phyloP scores from a whole-genome alignment of 53 echinoderm and acorn worm genomes.

The Arbacia lixula region DNA sequence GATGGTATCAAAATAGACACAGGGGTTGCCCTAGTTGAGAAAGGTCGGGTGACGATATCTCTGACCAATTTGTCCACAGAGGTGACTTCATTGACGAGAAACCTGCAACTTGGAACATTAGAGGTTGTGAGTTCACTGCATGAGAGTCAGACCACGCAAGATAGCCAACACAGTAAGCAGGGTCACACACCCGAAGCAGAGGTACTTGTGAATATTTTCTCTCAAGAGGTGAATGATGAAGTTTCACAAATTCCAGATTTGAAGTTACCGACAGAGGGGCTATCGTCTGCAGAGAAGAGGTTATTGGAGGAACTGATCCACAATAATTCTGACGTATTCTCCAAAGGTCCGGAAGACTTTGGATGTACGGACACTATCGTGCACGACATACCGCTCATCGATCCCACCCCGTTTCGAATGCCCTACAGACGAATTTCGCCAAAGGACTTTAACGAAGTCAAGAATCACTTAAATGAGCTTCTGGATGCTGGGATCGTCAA shows the following conservation, averaged over 20 bases:
- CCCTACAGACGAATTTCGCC: constrained; percentile 7
- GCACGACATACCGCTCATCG: neutral
- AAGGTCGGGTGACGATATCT: neutral
- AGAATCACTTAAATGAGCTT: constrained; percentile 34
- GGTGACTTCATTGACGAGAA: neutral
- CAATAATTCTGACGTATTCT: neutral
- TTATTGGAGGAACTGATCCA: constrained; percentile 3
- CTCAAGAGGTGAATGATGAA: neutral
- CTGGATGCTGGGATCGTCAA: constrained; percentile 17
- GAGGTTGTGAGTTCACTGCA: neutral
- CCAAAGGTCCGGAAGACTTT: constrained; percentile 1
- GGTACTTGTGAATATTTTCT: neutral
- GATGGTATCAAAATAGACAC: too few species aligned
- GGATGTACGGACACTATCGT: neutral
- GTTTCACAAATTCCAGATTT: constrained; percentile 22
- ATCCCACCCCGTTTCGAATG: too few species aligned
- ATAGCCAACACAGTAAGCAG: neutral
- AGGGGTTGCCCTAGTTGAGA: neutral
- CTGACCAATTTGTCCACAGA: neutral
- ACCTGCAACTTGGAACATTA: neutral
- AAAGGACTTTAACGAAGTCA: constrained; percentile 28
- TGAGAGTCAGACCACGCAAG: neutral
- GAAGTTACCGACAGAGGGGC: constrained; percentile 12
- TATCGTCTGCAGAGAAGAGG: constrained; percentile 10
- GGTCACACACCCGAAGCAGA: neutral